These are phyloP conservation scores for Cyprinodon brontotheroides DNA, from an alignment of 2,113 vertebrate genomes.

Conservation along the genomic window DNA sequence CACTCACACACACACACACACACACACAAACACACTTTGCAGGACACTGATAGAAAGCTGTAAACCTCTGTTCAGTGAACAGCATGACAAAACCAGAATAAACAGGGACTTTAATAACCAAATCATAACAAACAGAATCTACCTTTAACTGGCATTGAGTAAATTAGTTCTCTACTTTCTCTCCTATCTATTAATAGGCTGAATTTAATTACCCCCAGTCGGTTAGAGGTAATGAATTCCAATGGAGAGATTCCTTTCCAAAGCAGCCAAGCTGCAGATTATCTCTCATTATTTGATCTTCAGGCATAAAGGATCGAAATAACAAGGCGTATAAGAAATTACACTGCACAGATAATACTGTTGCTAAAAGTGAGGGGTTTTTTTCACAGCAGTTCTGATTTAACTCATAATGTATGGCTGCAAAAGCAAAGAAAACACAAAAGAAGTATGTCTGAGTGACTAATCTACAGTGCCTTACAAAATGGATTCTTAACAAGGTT, in stretches of 20 bases:
- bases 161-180: neutral
- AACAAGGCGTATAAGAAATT: slow-evolving; percentile 2
- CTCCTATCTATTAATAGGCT: slow-evolving; percentile 31
- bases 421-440: neutral
- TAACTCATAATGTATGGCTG: slow-evolving; percentile 3
- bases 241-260: slow-evolving; percentile 20
- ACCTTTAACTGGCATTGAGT: slow-evolving; percentile 4
- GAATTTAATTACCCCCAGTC: slow-evolving; percentile 39
- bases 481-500: neutral
- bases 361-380: slow-evolving; percentile 13
- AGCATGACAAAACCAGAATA: neutral
- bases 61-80: neutral
- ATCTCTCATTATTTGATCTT: slow-evolving; percentile 46
- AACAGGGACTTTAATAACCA: neutral
- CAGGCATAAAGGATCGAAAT: slow-evolving; percentile 31
- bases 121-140: neutral
- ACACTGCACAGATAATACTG: slow-evolving; percentile 16
- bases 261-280: slow-evolving; percentile 32
- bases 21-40: neutral
- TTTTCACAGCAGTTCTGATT: slow-evolving; percentile 7
- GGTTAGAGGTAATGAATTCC: slow-evolving; percentile 43
- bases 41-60: neutral
- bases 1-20: neutral
- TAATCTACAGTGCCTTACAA: neutral
- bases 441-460: neutral